phyloP scores from a whole-genome alignment of 1,140 invertebrate species.

The Cydia amplana region DNA sequence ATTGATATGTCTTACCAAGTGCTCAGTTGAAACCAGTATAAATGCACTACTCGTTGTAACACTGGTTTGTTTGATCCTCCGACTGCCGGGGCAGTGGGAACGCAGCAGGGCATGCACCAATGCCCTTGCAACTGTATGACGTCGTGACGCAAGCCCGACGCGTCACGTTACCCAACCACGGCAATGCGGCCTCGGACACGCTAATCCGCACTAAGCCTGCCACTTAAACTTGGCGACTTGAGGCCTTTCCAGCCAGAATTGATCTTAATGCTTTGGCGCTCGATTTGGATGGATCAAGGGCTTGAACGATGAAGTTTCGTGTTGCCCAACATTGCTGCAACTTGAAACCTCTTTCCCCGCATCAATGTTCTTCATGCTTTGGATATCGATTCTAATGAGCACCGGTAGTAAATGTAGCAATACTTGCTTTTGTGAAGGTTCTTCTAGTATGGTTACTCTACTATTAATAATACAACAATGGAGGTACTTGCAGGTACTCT shows the following conservation, averaged over 20 bases:
- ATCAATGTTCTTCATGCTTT: too few species aligned
- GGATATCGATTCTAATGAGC: too few species aligned
- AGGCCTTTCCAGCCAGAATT: background rate
- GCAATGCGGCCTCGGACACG: constrained; percentile 58
- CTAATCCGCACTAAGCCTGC: constrained; percentile 52
- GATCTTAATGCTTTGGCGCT: background rate
- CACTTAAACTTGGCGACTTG: constrained; percentile 10
- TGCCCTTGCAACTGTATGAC: constrained; percentile 25
- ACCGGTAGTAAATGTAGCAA: too few species aligned
- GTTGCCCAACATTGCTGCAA: too few species aligned
- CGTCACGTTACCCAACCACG: constrained; percentile 50
- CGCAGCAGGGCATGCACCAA: constrained; percentile 12
- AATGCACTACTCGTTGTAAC: background rate
- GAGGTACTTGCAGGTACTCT: too few species aligned
- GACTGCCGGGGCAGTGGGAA: background rate
- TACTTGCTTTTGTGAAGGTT: too few species aligned
- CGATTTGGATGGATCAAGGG: background rate
- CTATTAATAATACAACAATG: too few species aligned
- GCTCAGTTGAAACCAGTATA: background rate
- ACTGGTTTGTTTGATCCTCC: background rate
- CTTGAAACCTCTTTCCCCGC: too few species aligned
- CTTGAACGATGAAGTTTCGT: background rate
- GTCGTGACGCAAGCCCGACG: constrained; percentile 51
- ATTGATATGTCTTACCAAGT: background rate
- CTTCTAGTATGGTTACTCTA: too few species aligned